Evolutionary conservation across 2,888 invertebrate species (phyloP), one percentile per base, ranked within the genome.

Genomic region (Thecocarcelia acutangulata): DNA sequence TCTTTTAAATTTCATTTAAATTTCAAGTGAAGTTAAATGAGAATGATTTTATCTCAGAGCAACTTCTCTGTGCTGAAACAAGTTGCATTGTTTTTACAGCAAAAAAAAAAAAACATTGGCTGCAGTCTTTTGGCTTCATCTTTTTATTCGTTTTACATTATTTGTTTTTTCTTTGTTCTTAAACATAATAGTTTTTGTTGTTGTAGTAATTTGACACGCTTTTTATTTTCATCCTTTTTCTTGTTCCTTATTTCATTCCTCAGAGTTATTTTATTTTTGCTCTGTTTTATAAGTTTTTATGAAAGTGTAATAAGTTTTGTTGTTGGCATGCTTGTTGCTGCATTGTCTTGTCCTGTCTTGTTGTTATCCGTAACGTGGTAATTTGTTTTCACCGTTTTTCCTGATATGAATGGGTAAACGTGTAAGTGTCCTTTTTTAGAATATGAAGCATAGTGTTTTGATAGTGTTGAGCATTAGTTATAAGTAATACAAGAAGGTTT

Each of bases 201-300:
- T 50, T 59, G 9, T 56, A 58, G 64, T 64, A 61, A 63, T 56
- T 63, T 68, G 68, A 66, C 72, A 77, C 77, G 69, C 52, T 33
- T 21, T 37, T 17, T 42, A 59, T 58, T 24, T 63, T 28, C 17
- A 46, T 40, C 42, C 52, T 69, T 3, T 5, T 61, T 70, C 15
- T 61, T 44, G 12, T 56, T 48, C 37, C 37, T 58, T 42, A 19
- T 50, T 44, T 54, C 13, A 17, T 68, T 46, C 28, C 52, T 33
- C 3, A 44, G 21, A 48, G 13, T 56, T 40, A 15, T 44, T 63
- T 37, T 17, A 3, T 12, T 17, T n/a, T n/a, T n/a, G n/a, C n/a
- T n/a, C n/a, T 40, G 15, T 17, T 54, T 24, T 42, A 9, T 24
- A 12, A 48, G 17, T 58, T 50, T 58, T 42, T 33, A 9, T 52